Conservation (phyloP, 2,797 vertebrate genomes). For the Enteromius thamalakanensis region DNA sequence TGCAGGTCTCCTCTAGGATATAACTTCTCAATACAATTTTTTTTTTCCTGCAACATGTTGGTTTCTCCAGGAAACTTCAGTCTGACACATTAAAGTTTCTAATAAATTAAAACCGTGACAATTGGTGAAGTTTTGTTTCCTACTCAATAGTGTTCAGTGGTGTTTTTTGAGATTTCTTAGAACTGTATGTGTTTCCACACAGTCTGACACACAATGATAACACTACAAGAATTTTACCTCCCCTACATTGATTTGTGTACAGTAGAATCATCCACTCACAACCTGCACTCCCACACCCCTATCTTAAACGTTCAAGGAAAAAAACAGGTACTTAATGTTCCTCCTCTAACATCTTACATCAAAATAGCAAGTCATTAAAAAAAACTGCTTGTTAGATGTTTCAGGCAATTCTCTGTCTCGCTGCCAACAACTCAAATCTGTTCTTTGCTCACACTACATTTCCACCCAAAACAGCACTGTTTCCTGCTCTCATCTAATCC, state of each 20-base stretch:
- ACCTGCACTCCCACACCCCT: not conserved
- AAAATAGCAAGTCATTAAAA: not conserved
- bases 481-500: conserved; percentile 47
- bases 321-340: not conserved
- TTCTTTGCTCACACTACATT: conserved; percentile 11
- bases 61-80: not conserved
- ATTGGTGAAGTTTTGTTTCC: not conserved
- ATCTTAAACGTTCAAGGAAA: not conserved
- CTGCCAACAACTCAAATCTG: conserved; percentile 23
- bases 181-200: conserved; percentile 16
- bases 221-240: conserved; percentile 14
- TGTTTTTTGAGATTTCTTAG: conserved; percentile 1
- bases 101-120: too few relatives aligned
- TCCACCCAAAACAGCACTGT: conserved; percentile 38
- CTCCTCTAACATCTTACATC: not conserved
- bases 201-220: conserved; percentile 24
- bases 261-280: conserved; percentile 31
- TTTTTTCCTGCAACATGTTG: not conserved
- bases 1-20: not conserved
- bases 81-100: not conserved
- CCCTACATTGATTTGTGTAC: not conserved
- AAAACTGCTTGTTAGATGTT: not conserved
- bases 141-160: not conserved
- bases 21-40: not conserved
- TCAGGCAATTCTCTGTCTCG: not conserved